Percentiles rank a stretch among this genome's conserved stretches.
phyloP scores from a whole-genome alignment of 2,113 vertebrate species.

The Pyrgilauda ruficollis region DNA sequence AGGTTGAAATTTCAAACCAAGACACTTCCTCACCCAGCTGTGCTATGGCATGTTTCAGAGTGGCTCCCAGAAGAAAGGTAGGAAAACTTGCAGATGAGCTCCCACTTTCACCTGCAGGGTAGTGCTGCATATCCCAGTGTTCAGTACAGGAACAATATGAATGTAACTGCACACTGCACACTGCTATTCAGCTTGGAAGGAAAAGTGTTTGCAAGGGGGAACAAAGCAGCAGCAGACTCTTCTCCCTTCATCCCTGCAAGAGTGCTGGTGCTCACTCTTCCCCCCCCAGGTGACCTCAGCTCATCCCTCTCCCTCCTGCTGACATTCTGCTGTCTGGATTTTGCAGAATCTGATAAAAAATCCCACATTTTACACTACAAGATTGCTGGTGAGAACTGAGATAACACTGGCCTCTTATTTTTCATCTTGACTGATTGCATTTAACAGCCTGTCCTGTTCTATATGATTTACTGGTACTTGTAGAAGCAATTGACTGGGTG shows the following conservation, averaged over 20 bases:
- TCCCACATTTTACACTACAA: not conserved
- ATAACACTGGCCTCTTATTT: not conserved
- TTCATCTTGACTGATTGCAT: slow-evolving; percentile 19
- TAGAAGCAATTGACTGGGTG: not conserved
- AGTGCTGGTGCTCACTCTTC: not conserved
- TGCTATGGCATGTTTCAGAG: not conserved
- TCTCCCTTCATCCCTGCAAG: not conserved
- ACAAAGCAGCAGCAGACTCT: not conserved
- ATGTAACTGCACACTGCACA: not conserved
- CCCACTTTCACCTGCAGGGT: not conserved
- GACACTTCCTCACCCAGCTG: not conserved
- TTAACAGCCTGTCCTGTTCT: not conserved
- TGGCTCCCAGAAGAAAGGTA: not conserved
- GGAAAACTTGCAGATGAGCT: not conserved
- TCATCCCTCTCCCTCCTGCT: not conserved
- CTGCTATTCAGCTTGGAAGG: not conserved
- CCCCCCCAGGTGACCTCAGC: not conserved
- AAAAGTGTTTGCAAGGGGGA: not conserved
- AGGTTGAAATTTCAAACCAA: no score
- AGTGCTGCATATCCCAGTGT: not conserved
- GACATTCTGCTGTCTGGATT: not conserved
- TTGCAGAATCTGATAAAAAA: not conserved
- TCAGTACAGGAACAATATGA: not conserved
- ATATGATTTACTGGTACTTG: not conserved
- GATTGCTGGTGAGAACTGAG: not conserved